Evolutionary conservation across 2,888 invertebrate species (phyloP).

Genomic region (Epinotia bilunana): DNA sequence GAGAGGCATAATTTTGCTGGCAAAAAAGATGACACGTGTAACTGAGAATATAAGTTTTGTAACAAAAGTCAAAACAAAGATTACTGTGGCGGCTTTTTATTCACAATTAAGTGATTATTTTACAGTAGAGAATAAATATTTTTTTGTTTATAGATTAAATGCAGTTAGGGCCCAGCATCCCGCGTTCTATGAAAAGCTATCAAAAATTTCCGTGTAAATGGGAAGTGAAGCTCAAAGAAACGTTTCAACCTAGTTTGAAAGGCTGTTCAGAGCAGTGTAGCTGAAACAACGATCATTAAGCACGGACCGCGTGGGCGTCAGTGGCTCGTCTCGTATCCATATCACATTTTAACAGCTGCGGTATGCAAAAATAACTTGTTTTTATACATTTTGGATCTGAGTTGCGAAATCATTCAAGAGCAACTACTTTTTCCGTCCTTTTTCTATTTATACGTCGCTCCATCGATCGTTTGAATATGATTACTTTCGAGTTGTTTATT

Average conservation of each 20-base stretch:
- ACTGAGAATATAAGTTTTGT: slow-evolving; percentile 15
- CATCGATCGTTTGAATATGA: slow-evolving; percentile 17
- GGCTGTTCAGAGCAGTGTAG: slow-evolving; percentile 56
- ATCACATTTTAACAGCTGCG: slow-evolving; percentile 12
- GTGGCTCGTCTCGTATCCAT: slow-evolving; percentile 46
- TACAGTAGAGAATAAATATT: neutral
- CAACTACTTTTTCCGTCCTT: slow-evolving; percentile 16
- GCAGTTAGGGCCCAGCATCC: slow-evolving; percentile 1
- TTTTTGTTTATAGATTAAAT: neutral
- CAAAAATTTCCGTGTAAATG: slow-evolving; percentile 3
- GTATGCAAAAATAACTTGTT: slow-evolving; percentile 17
- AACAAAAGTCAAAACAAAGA: slow-evolving; percentile 12
- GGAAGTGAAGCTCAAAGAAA: neutral
- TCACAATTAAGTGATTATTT: neutral
- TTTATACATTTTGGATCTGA: slow-evolving; percentile 5
- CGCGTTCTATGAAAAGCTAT: slow-evolving; percentile 1
- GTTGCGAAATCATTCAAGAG: slow-evolving; percentile 8
- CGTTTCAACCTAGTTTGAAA: slow-evolving; percentile 46
- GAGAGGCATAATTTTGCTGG: slow-evolving; percentile 17
- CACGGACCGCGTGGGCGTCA: slow-evolving; percentile 50
- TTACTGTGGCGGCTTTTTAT: neutral
- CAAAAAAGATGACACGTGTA: slow-evolving; percentile 14
- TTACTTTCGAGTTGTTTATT: slow-evolving; percentile 15
- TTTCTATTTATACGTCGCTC: slow-evolving; percentile 20
- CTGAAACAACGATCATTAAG: slow-evolving; percentile 65